Evolutionary conservation across 2,888 invertebrate genomes (phyloP), one percentile per base, ranked within the genome.

Genomic region (Coleophora flavipennella): DNA sequence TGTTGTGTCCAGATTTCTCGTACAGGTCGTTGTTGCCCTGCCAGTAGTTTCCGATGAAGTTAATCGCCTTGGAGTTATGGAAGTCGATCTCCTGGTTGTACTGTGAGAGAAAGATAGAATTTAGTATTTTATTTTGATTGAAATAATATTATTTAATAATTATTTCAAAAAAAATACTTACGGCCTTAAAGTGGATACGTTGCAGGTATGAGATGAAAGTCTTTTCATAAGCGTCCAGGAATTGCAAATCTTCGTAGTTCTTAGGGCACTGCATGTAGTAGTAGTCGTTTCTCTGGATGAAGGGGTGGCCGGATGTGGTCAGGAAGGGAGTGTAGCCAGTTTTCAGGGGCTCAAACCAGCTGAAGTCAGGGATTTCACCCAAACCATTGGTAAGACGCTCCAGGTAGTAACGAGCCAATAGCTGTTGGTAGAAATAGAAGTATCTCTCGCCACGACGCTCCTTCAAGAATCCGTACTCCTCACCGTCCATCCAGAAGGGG

Each of bases 391-490:
- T 85, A 39, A 90, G 69, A 67, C 92, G 89, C 59, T 92, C 91
- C 57, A 91, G 67, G 57, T 88, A 88, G 80, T 90, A 92, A 57
- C 91, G 89, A 44, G 90, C 88, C 53, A 90, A 59, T 8, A 91
- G 57, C 64, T 91, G 90, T 57, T 91, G 89, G 59, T 91, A 88
- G 59, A 85, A 78, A 75, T 85, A 89, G 63, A 88, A 87, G 79
- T 87, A 91, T 28, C 85, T 64, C 66, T 90, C 89, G 42, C 91
- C 91, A 45, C 89, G 87, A 56, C 87, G 84, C 45, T 88, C 84
- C 55, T 87, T 87, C 54, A 64, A 11, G 26, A 20, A 8, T 8
- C 27, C 37, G 13, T 31, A 29, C 47, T 86, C 72, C 39, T 86
- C 84, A 35, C 83, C 77, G 62, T 27, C 75, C 43, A 90, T 72